A percentile compares a stretch with the other conserved stretches of the same genome.
These are phyloP conservation scores for Leptestheria dahalacensis DNA, from an alignment of 1,140 invertebrate species.

Conservation along the genomic window DNA sequence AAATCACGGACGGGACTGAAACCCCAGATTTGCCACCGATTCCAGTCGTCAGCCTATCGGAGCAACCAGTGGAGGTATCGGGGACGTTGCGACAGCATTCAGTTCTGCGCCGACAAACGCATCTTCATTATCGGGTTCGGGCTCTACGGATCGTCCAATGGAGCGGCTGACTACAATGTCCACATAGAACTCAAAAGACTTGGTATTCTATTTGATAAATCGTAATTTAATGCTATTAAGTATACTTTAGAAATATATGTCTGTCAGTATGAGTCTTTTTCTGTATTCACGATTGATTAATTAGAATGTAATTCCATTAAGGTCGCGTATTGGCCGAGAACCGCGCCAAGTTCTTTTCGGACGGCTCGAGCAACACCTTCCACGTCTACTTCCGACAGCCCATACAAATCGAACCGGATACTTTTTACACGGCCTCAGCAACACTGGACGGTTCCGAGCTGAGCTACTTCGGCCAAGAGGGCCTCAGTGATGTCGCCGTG, in stretches of 20 bases:
- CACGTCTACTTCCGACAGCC: conserved; percentile 86
- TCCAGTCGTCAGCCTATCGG: conserved; percentile 88
- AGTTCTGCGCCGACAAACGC: conserved; percentile 79
- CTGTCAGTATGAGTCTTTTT: too few species aligned
- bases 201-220: too few species aligned
- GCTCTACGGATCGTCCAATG: conserved; percentile 78
- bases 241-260: too few species aligned
- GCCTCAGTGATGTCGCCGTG: conserved; percentile 75
- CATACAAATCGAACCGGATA: conserved; percentile 75
- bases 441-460: conserved; percentile 77
- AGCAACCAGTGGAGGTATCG: conserved; percentile 91
- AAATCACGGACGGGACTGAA: conserved; percentile 69
- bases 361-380: conserved; percentile 84
- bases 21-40: conserved; percentile 82
- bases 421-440: conserved; percentile 77
- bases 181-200: conserved; percentile 77
- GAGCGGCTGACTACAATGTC: conserved; percentile 76
- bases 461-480: conserved; percentile 90
- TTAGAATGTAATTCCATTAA: too few species aligned
- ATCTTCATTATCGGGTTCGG: conserved; percentile 88
- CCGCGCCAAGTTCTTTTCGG: conserved; percentile 81
- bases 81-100: conserved; percentile 79
- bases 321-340: conserved; percentile 73
- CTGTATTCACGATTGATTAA: too few species aligned
- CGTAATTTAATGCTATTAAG: too few species aligned